Percentiles rank a stretch among this genome's conserved stretches.
These are phyloP conservation scores for Siderastrea siderea DNA, from an alignment of 92 coral and sea anemone genomes.

Conservation along the genomic window DNA sequence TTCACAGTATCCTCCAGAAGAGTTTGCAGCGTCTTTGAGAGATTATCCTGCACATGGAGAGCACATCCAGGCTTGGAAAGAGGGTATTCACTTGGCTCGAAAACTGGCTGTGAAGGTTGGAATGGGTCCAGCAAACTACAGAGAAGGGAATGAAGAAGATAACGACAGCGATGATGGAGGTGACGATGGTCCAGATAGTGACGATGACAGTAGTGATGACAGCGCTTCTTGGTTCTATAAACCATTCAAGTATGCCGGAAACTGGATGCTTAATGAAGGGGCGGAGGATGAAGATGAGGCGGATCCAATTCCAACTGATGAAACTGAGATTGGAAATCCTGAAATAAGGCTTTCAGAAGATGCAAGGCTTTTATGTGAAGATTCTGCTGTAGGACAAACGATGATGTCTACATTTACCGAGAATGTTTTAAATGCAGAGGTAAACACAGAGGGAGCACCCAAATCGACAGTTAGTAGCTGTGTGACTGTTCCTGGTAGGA, in stretches of 20 bases:
- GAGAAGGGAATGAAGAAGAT: conserved; percentile 36
- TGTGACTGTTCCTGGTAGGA: background rate
- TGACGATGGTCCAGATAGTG: conserved; percentile 39
- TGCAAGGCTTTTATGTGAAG: conserved; percentile 33
- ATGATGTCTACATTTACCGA: conserved; percentile 19
- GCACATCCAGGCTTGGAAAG: conserved; percentile 56
- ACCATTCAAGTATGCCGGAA: conserved; percentile 44
- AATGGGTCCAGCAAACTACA: conserved; percentile 39
- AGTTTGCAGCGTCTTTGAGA: conserved; percentile 47
- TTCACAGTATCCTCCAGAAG: conserved; percentile 48
- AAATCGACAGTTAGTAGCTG: conserved; percentile 13
- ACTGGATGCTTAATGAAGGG: conserved; percentile 32
- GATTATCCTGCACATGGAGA: conserved; percentile 50
- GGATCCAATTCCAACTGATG: conserved; percentile 24
- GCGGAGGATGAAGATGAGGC: conserved; percentile 39
- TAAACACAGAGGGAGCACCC: conserved; percentile 12
- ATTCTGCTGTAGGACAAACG: background rate
- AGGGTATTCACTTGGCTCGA: conserved; percentile 34
- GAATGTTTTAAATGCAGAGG: conserved; percentile 10
- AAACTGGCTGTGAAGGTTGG: conserved; percentile 49
- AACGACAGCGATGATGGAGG: conserved; percentile 35
- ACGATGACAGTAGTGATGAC: conserved; percentile 26
- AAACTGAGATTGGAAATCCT: conserved; percentile 33
- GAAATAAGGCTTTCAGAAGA: conserved; percentile 46
- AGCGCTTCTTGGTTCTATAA: conserved; percentile 46